Evolutionary conservation across 2,113 vertebrate species (phyloP), one percentile per base, ranked within the genome.

Genomic region (Odontophorus gujanensis): DNA sequence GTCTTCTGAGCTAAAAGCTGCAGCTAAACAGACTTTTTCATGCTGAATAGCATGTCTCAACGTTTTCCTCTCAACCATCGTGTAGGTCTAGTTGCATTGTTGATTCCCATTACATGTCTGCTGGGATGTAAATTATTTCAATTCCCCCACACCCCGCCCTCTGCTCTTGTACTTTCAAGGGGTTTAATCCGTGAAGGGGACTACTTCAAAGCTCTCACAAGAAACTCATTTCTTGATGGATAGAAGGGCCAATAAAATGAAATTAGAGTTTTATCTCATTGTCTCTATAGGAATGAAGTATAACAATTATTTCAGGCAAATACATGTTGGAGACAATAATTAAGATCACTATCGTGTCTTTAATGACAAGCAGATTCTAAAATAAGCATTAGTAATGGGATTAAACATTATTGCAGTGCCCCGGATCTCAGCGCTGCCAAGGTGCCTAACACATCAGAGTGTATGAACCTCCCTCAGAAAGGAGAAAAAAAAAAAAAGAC

Each of bases 201-300:
- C 96, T 96, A 96, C 97, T 97, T 97, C 97, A 97, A 97, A 97
- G 96, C 91, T 85, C 95, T 96, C 95, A 87, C 86, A 95, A 97
- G 97, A 96, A 96, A 96, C 94, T 96, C 85, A 95, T 95, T 97
- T 97, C 95, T 96, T 94, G 87, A 96, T 96, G 95, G 95, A 95
- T 97, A 97, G 97, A 95, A 95, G 87, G 96, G 94, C 96, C 95
- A 97, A 97, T 97, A 97, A 97, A 97, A 97, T 3, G 5, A 97
- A 97, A 97, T 97, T 97, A 97, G 96, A 96, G 96, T 96, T 97
- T 96, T 97, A 97, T 97, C 95, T 97, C 94, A 96, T 97, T 97
- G 97, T 97, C 96, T 97, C 95, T 93, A 94, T 96, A 95, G 95
- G 95, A 97, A 97, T 96, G 95, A 97, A 95, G 92, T 96, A 96